phyloP scores from a whole-genome alignment of 2,888 invertebrate species.

The Sclerodermus sp. region DNA sequence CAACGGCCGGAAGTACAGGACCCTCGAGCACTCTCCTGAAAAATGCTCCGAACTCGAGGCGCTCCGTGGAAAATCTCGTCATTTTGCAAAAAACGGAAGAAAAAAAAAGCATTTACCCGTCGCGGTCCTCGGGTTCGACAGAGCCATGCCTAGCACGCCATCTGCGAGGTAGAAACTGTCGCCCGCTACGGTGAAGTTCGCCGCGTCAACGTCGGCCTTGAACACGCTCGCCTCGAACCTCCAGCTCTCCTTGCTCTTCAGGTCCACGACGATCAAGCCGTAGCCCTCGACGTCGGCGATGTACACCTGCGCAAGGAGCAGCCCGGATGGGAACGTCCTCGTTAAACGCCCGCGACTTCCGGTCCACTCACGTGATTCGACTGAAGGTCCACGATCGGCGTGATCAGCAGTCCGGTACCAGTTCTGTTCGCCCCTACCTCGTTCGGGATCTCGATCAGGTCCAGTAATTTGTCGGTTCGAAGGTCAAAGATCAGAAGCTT shows the following conservation, averaged over 20 bases:
- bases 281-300: constrained; percentile 68
- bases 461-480: constrained; percentile 49
- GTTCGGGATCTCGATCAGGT: constrained; percentile 15
- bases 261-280: constrained; percentile 63
- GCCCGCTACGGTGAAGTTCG: constrained; percentile 50
- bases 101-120: too few relatives aligned
- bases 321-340: too few relatives aligned
- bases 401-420: constrained; percentile 18
- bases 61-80: too few relatives aligned
- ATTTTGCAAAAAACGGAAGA: too few relatives aligned
- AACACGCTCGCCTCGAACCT: constrained; percentile 30
- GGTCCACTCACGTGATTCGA: not conserved
- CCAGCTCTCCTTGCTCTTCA: constrained; percentile 48
- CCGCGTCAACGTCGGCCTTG: constrained; percentile 14
- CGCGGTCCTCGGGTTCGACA: constrained; percentile 51
- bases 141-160: constrained; percentile 68
- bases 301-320: too few relatives aligned
- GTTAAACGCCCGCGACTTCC: too few relatives aligned
- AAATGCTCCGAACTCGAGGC: too few relatives aligned
- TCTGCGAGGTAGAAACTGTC: constrained; percentile 69
- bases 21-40: too few relatives aligned
- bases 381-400: constrained; percentile 10
- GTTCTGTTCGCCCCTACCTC: constrained; percentile 10
- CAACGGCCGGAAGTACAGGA: constrained; percentile 31
- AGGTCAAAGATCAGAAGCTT: constrained; percentile 73